These are phyloP conservation scores for Heliothis virescens DNA, from an alignment of 1,140 invertebrate species.

Conservation along the genomic window DNA sequence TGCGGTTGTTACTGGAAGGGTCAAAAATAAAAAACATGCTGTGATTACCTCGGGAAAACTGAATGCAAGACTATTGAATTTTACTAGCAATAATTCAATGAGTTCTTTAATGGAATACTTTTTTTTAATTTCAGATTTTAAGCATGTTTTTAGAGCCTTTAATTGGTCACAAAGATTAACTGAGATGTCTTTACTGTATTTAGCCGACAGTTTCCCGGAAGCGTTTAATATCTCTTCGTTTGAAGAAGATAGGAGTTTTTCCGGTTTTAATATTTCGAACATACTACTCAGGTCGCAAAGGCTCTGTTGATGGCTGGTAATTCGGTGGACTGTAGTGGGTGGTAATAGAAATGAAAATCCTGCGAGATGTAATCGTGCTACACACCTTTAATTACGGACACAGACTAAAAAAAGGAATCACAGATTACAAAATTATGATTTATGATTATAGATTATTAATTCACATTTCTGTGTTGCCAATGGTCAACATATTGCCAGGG, in stretches of 20 bases:
- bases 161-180: slow-evolving; percentile 55
- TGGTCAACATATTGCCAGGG: too few relatives aligned
- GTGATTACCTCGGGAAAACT: slow-evolving; percentile 68
- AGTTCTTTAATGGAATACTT: slow-evolving; percentile 58
- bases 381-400: too few relatives aligned
- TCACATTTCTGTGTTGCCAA: too few relatives aligned
- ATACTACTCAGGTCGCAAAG: slow-evolving; percentile 56
- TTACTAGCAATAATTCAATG: slow-evolving; percentile 63
- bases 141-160: slow-evolving; percentile 53
- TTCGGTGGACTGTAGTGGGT: too few relatives aligned
- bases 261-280: slow-evolving; percentile 62
- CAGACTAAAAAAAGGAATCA: too few relatives aligned
- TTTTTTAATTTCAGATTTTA: slow-evolving; percentile 56
- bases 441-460: too few relatives aligned
- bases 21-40: slow-evolving; percentile 69
- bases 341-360: too few relatives aligned
- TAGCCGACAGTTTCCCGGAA: slow-evolving; percentile 58
- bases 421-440: too few relatives aligned
- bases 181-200: slow-evolving; percentile 57
- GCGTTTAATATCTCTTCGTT: slow-evolving; percentile 58
- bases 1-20: slow-evolving; percentile 65
- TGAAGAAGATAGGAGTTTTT: slow-evolving; percentile 59
- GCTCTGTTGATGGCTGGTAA: too few relatives aligned
- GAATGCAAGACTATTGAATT: slow-evolving; percentile 64
- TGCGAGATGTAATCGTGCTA: too few relatives aligned